These are phyloP conservation scores for Drosophila athabasca DNA, from an alignment of 1,140 invertebrate species.

Conservation along the genomic window DNA sequence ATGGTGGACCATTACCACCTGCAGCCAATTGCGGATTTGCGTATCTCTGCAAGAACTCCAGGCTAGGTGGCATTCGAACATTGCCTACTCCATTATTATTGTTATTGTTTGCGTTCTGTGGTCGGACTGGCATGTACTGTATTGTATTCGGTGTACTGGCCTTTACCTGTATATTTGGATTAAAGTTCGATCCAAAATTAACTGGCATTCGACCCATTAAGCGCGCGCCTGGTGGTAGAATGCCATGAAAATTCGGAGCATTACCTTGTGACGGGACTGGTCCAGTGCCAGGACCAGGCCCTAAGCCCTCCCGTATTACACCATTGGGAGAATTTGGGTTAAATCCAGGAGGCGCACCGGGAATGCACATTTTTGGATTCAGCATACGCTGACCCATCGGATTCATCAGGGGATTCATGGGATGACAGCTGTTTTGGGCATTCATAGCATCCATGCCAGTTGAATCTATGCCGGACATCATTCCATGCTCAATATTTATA, in stretches of 20 bases:
- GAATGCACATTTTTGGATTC: slow-evolving; percentile 84
- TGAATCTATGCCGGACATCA: slow-evolving; percentile 76
- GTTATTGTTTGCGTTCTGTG: slow-evolving; percentile 88
- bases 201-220: slow-evolving; percentile 84
- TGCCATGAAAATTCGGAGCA: slow-evolving; percentile 83
- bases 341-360: slow-evolving; percentile 25
- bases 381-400: slow-evolving; percentile 73
- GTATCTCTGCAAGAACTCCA: slow-evolving; percentile 96
- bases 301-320: slow-evolving; percentile 81
- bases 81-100: slow-evolving; percentile 69
- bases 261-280: slow-evolving; percentile 23
- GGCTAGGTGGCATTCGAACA: slow-evolving; percentile 91
- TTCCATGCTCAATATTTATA: slow-evolving; percentile 79
- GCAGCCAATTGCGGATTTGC: slow-evolving; percentile 88
- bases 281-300: slow-evolving; percentile 38
- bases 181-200: slow-evolving; percentile 74
- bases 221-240: slow-evolving; percentile 72
- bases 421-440: slow-evolving; percentile 53
- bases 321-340: slow-evolving; percentile 46
- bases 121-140: slow-evolving; percentile 96
- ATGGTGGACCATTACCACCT: slow-evolving; percentile 86
- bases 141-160: slow-evolving; percentile 98
- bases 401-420: slow-evolving; percentile 61
- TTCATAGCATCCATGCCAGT: slow-evolving; percentile 66
- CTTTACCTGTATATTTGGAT: slow-evolving; percentile 95